Base-by-base conservation (phyloP, 2,888 invertebrate species). In the Brachycybe producta region DNA sequence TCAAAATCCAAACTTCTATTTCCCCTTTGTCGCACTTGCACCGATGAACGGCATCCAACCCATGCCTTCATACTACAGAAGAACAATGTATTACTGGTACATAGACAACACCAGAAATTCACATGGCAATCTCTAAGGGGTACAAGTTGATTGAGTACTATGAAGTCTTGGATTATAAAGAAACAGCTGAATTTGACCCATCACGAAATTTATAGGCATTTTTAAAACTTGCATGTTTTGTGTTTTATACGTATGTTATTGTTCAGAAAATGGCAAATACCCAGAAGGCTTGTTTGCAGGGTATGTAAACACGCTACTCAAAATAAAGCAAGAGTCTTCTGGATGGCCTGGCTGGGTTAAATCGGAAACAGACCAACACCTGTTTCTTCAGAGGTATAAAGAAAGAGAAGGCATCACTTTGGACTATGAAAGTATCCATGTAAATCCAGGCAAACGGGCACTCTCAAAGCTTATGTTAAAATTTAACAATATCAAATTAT, bases 321-420 rank as follows among this genome's bases (percentile, higher is more conserved):
- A 46, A 24, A 8, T 46, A 4, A 46, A 46, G 15, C 46, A 46
- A 13, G 19, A 46, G 5, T 23, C 46, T 23, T 26, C 34, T 15
- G 46, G 46, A 1, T 46, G 24, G 46, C 46, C 46, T 1, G 13
- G 5, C 1, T 3, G 8, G 5, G 23, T 46, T 1, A 8, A 8
- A n/a, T 26, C 21, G 1, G 21, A 46, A 2, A 8, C 34, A 23
- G 24, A 21, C 8, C 32, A 45, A 11, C 23, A 35, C 5, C 3
- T 1, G 2, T 23, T 35, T 8, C n/a, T 49, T 41, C 15, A 17
- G 2, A 21, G 21, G 5, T 49, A 49, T 13, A 21, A 8, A 13
- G 17, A 3, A 30, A 49, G 30, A 28, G 41, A 49, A 49, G 49
- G 49, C 7, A 48, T 48, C 15, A 3, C 1, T 5, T 11, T 49